These are phyloP conservation scores for Drosophila parvula DNA, from an alignment of 1,140 invertebrate genomes.

Conservation along the genomic window DNA sequence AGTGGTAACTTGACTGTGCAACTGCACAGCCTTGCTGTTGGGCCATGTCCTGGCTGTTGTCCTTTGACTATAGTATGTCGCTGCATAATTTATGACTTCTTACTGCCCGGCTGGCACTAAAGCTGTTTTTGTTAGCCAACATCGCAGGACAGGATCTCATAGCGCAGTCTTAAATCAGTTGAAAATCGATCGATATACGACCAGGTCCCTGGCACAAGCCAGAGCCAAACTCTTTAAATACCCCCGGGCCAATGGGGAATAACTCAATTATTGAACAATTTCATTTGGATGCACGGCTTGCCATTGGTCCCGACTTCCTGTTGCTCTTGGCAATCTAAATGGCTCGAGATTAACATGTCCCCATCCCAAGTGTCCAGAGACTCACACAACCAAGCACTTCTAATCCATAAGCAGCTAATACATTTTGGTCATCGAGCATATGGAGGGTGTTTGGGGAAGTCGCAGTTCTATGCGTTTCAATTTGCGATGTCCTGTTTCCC, in stretches of 20 bases:
- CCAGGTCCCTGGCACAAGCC: conserved; percentile 36
- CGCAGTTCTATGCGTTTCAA: not conserved
- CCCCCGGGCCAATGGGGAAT: conserved; percentile 34
- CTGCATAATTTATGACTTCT: conserved; percentile 82
- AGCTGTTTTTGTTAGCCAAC: conserved; percentile 49
- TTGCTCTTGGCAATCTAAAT: conserved; percentile 55
- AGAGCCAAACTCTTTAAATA: conserved; percentile 52
- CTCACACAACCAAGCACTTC: conserved; percentile 9
- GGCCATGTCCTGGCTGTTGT: conserved; percentile 55
- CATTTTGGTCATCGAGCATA: conserved; percentile 59
- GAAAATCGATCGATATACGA: conserved; percentile 59
- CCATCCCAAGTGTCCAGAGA: not conserved
- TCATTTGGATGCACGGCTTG: conserved; percentile 54
- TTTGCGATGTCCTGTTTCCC: conserved; percentile 10
- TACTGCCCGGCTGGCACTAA: conserved; percentile 58
- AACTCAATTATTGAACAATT: conserved; percentile 79
- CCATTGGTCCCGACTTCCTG: conserved; percentile 36
- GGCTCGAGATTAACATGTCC: conserved; percentile 66
- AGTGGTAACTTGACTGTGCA: conserved; percentile 55
- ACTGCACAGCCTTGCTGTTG: conserved; percentile 55
- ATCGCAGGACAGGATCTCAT: conserved; percentile 31
- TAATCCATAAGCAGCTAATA: conserved; percentile 66
- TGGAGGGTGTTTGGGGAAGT: conserved; percentile 25
- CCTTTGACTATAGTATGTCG: conserved; percentile 70
- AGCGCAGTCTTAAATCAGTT: conserved; percentile 54